Evolutionary conservation across 2,888 invertebrate genomes (phyloP), one percentile per base, ranked within the genome.

Genomic region (Drosophila imparisetae): DNA sequence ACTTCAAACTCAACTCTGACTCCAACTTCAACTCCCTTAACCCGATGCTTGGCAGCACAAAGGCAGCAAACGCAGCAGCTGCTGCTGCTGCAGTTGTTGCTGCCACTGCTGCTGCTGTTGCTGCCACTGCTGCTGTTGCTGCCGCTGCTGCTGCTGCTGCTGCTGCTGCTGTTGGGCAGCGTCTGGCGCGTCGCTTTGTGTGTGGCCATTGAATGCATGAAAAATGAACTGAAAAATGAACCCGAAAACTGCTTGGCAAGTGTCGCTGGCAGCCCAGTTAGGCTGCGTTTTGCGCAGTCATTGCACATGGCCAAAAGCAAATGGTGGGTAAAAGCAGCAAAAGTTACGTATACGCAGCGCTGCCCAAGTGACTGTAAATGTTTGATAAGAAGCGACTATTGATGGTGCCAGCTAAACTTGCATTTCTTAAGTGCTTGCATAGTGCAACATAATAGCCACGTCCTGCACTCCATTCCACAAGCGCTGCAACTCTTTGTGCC

Each of bases 271-370:
- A 80, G 89, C 72, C 81, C 75, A 79, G 74, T 89, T 86, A 87
- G 90, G 88, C 90, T 75, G 80, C 86, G 65, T 87, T 87, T 74
- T 71, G 90, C 89, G 77, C 75, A 77, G 86, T 85, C 85, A 90
- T 74, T 69, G 80, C 68, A 52, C 68, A 57, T 62, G 80, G 83
- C 64, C 61, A 66, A 32, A 38, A 52, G 52, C 21, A 30, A 13
- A 52, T 45, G 45, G 15, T 15, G 45, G 21, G 52, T 2, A 32
- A 32, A 21, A 7, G 52, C 10, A n/a, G 57, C 61, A 61, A 57
- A 64, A 61, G 69, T 75, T 80, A 78, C 81, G 81, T 81, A 81
- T 88, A 88, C 90, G 85, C 85, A 80, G 60, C 54, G 80, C 69
- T 60, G 30, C 68, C 70, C 75, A 81, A 71, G 59, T 65, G 83